Evolutionary conservation across 2,888 invertebrate species (phyloP), one percentile per base, ranked within the genome.

Genomic region (Erebia palarica): DNA sequence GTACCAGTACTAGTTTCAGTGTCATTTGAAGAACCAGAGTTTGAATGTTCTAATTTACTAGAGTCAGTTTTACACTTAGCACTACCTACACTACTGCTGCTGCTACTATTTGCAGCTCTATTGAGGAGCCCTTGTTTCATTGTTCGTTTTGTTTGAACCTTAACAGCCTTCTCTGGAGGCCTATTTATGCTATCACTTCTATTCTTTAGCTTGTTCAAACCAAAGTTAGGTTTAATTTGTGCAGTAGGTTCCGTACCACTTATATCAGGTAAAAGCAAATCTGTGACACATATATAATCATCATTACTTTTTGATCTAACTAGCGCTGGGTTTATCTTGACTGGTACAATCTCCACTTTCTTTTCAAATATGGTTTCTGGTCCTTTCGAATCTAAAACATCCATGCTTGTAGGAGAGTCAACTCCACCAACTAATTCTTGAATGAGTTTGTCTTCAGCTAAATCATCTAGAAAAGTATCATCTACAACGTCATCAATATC

Each of bases 1-100:
- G 94, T 94, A 0, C 91, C 93, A 11, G 93, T 93, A 81, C 93
- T 94, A 8, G 90, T 85, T 84, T 92, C 93, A 55, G 94, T 94
- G 73, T 94, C 94, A 79, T 94, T 94, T 1, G 95, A 94, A 10
- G 94, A 95, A 73, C 95, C 94, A 10, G 95, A 95, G 82, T 93
- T 94, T 11, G 94, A 94, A 85, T 94, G 90, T 80, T 93, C 92
- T 76, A 90, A 82, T 77, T 86, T 87, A 72, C 79, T 84, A 65
- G 78, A 73, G 81, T 85, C 86, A 79, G 73, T 78, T 77, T 84
- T 87, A 71, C 65, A 81, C 75, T 76, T 84, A 74, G 81, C 79
- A 79, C 79, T 82, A 71, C 74, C 16, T 58, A 58, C 78, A 75
- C 80, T 85, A 49, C 65, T 77, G 73, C 76, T 82, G 78, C 81